Evolutionary conservation across 2,113 vertebrate species (phyloP), one percentile per base, ranked within the genome.

Genomic region (Anguilla rostrata): DNA sequence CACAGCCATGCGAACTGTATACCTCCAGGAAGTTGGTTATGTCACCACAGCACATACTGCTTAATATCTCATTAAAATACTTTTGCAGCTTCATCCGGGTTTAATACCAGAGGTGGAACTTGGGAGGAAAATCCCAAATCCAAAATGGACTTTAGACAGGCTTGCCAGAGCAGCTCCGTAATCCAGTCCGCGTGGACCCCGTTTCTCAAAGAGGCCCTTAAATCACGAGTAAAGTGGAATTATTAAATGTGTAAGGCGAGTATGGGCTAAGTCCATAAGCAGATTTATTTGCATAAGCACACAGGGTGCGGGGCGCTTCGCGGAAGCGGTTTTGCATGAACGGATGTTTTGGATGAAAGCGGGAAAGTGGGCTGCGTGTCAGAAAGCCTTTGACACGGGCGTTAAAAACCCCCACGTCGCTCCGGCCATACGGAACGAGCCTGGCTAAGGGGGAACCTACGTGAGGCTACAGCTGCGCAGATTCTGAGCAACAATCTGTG

Each of bases 211-310:
- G 22, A 49, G 75, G 85, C 26, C 80, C 86, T 29, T 80, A 81
- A 88, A 89, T 92, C 83, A 85, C 85, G 85, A 86, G 82, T 66
- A 89, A 89, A 84, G 86, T 84, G 87, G 89, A 90, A 88, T 93
- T 83, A 90, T 89, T 87, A 85, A 86, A 89, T 71, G 84, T 87
- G 81, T 89, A 84, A 87, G 90, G 87, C 75, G 85, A 89, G 90
- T 89, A 85, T 90, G n/a, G 86, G 89, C 90, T 91, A 91, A 93
- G 86, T 92, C 87, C 26, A 22, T 93, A 89, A 92, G 91, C 89
- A 93, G 88, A 92, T 92, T 92, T 86, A 92, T 92, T 93, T 91
- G 87, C 90, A 92, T 92, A 91, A 92, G 90, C 87, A 83, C 87
- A 86, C 22, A 78, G 75, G 83, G 87, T 57, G 18, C 0, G 60